Evolutionary conservation across 2,797 vertebrate genomes (phyloP), one percentile per base, ranked within the genome.

Genomic region (Hylomyscus alleni): DNA sequence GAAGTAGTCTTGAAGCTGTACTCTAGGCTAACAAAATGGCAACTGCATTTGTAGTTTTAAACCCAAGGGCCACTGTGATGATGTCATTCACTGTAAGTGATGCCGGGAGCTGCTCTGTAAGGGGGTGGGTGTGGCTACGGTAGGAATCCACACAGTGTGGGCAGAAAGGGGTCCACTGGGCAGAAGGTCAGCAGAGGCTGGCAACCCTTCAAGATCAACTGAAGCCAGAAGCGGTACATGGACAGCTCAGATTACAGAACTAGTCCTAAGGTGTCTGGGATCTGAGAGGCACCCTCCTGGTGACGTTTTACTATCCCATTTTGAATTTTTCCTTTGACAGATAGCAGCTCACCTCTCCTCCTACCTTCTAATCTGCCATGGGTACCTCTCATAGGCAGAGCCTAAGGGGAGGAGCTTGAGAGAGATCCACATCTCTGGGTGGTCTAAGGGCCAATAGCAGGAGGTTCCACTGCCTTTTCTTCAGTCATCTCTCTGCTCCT

Each of bases 361-460:
- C 47, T 22, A 13, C 22, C 22, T 69, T 87, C 50, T 54, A 58
- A 40, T 54, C 31, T 81, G 15, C 9, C 47, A 24, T 7, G 17
- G 12, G 13, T 1, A 9, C 52, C 80, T 90, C 31, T 85, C 47
- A 58, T 2, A 17, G 60, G 54, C 50, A 47, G 80, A 90, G 62
- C 44, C 58, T 65, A 65, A 65, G 82, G 37, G 58, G 65, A 72
- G 14, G 24, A n/a, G 6, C 19, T 52, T 31, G 31, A 69, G 62
- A 72, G 40, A 10, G 19, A n/a, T 50, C 52, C 24, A 37, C 22
- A 37, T 56, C 50, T 34, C 50, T 9, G 50, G 40, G 85, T 22
- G 4, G 40, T 75, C 40, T 20, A 58, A 37, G 29, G 17, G 52
- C 3, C 37, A 22, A 13, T 1, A 52, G 8, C 0, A 0, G 2